Percentiles rank a stretch among this genome's conserved stretches.
These are phyloP conservation scores for Lethenteron reissneri DNA, from an alignment of 2,113 vertebrate genomes.

Conservation along the genomic window DNA sequence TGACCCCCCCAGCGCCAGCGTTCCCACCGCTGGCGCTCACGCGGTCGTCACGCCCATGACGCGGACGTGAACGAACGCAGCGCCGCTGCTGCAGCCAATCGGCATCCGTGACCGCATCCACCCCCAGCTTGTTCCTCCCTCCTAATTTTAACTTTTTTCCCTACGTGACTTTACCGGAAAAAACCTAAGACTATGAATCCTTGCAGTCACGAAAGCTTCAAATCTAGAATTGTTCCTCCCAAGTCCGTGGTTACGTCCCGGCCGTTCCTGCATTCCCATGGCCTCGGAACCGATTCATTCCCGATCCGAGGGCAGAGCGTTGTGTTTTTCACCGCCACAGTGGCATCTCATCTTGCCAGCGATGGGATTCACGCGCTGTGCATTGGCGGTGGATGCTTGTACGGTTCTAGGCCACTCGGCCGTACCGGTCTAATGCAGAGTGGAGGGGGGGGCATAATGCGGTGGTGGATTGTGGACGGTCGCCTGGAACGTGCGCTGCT, in stretches of 20 bases:
- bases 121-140: slow-evolving; percentile 20
- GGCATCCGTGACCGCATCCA: neutral
- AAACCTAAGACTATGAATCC: too few relatives aligned
- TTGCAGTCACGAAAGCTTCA: too few relatives aligned
- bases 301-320: too few relatives aligned
- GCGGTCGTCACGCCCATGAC: neutral
- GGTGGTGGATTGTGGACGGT: neutral
- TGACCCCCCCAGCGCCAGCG: too few relatives aligned
- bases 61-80: too few relatives aligned
- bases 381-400: neutral
- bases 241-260: too few relatives aligned
- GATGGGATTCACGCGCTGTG: neutral
- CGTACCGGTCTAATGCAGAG: too few relatives aligned
- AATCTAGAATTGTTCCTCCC: slow-evolving; percentile 14
- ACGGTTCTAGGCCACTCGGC: too few relatives aligned
- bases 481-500: fast-evolving
- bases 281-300: too few relatives aligned
- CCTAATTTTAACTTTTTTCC: too few relatives aligned
- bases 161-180: too few relatives aligned
- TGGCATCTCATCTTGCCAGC: neutral
- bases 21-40: neutral
- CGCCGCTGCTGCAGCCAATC: neutral
- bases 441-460: neutral
- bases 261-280: too few relatives aligned
- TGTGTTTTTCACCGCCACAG: neutral